Conservation (phyloP, 2,113 vertebrate genomes). For the Oreotrochilus melanogaster region DNA sequence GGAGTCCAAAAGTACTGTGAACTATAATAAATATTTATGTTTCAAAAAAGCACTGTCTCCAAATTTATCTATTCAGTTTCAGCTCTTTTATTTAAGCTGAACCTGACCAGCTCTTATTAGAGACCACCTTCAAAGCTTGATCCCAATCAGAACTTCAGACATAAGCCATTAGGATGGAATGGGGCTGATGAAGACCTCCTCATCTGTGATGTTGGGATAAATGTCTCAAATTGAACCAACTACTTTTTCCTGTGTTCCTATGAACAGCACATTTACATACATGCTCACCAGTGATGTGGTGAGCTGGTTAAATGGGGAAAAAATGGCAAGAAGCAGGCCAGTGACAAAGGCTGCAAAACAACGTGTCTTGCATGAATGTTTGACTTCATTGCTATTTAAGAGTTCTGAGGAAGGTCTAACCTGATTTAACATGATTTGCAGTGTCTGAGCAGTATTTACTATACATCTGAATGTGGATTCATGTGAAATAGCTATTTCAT, state of each 20-base stretch:
- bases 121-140: not conserved
- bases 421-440: slow-evolving; percentile 61
- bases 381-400: slow-evolving; percentile 74
- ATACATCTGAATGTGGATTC: not conserved
- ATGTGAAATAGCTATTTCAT: slow-evolving; percentile 38
- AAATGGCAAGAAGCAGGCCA: slow-evolving; percentile 46
- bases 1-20: not conserved
- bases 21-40: not conserved
- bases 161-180: not conserved
- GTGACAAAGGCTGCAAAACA: slow-evolving; percentile 13
- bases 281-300: not conserved
- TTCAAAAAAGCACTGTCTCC: not conserved
- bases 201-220: not conserved
- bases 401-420: slow-evolving; percentile 43
- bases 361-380: slow-evolving; percentile 33
- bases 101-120: not conserved
- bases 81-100: not conserved
- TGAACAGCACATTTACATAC: slow-evolving; percentile 1
- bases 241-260: not conserved
- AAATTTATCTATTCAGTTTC: not conserved
- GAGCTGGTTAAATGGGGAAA: slow-evolving; percentile 56
- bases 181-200: not conserved
- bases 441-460: slow-evolving; percentile 32
- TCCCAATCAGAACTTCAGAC: not conserved
- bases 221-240: slow-evolving; percentile 9